Conservation (phyloP, 2,113 vertebrate species). For the Ursus arctos region DNA sequence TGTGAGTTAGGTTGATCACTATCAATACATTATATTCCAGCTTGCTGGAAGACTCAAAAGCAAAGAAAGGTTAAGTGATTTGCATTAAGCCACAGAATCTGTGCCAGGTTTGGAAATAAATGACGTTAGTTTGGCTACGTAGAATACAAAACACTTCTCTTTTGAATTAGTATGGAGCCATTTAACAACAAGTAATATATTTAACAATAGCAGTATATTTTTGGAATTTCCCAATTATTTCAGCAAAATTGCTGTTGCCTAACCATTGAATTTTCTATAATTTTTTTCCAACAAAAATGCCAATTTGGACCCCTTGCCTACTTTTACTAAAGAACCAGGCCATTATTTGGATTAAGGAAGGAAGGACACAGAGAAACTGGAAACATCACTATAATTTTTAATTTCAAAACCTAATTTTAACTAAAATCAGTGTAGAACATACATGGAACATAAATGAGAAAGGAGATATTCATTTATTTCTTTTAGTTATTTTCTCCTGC, state of each 20-base stretch:
- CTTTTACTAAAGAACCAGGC: neutral
- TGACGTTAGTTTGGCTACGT: neutral
- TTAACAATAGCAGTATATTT: neutral
- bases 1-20: slow-evolving; percentile 60
- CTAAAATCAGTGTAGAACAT: neutral
- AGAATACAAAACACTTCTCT: slow-evolving; percentile 15
- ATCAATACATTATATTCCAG: slow-evolving; percentile 40
- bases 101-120: slow-evolving; percentile 40
- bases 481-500: neutral
- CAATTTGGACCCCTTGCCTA: neutral
- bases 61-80: slow-evolving; percentile 55
- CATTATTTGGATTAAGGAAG: neutral
- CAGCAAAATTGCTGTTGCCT: neutral
- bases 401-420: slow-evolving; percentile 29
- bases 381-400: neutral
- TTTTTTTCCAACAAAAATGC: neutral
- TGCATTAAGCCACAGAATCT: slow-evolving; percentile 48
- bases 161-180: slow-evolving; percentile 23
- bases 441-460: neutral
- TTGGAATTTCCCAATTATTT: slow-evolving; percentile 44
- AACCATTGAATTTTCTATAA: neutral
- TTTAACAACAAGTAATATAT: neutral
- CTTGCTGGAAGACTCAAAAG: slow-evolving; percentile 55
- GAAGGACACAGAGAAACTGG: neutral
- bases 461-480: neutral